Conservation (phyloP, 2,797 vertebrate species). For the Hypotaenidia philippensis region DNA sequence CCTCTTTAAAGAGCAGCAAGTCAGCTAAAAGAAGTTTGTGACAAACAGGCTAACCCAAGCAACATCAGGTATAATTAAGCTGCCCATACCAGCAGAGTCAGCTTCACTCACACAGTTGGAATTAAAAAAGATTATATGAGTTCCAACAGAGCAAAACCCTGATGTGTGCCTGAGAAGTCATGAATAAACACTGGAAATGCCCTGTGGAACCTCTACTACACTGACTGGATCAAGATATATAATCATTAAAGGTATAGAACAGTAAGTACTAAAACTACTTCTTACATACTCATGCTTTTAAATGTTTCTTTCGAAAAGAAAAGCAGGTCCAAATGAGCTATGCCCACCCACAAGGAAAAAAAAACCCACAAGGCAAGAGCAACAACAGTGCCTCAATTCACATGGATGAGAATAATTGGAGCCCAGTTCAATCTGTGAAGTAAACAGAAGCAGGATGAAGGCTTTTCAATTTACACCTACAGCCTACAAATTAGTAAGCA, state of each 20-base stretch:
- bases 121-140: background rate
- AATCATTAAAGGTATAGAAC: conserved; percentile 4
- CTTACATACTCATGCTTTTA: background rate
- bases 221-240: background rate
- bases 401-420: conserved; percentile 56
- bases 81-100: background rate
- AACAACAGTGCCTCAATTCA: conserved; percentile 59
- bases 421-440: conserved; percentile 56
- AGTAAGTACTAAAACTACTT: background rate
- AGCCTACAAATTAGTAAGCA: conserved; percentile 70
- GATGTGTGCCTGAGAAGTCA: background rate
- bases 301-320: conserved; percentile 24
- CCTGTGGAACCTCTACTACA: background rate
- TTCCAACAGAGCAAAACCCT: conserved; percentile 1
- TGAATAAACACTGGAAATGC: background rate
- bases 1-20: background rate
- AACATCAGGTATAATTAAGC: background rate
- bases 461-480: conserved; percentile 68
- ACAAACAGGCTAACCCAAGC: background rate
- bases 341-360: conserved; percentile 56
- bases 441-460: conserved; percentile 67
- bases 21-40: background rate
- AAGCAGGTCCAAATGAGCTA: background rate
- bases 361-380: conserved; percentile 22
- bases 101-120: background rate